phyloP scores from a whole-genome alignment of 2,797 vertebrate genomes.

The Danio tinwini region DNA sequence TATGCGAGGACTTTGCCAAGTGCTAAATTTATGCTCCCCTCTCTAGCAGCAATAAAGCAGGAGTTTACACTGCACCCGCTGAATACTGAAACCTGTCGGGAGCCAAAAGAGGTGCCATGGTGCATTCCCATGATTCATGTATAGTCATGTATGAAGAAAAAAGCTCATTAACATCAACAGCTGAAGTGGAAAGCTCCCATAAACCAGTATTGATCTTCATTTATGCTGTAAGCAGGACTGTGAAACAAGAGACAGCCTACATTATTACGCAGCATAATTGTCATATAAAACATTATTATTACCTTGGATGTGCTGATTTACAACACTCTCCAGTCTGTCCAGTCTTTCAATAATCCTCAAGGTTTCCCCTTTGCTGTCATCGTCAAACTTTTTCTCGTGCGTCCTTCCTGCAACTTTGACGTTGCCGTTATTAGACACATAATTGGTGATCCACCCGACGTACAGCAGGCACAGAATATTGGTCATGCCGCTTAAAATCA shows the following conservation, averaged over 20 bases:
- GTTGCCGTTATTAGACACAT: constrained; percentile 87
- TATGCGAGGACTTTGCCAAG: constrained; percentile 60
- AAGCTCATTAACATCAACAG: neutral
- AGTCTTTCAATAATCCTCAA: constrained; percentile 93
- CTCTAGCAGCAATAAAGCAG: constrained; percentile 28
- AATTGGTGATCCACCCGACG: constrained; percentile 97
- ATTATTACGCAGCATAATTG: neutral
- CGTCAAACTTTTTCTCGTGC: constrained; percentile 91
- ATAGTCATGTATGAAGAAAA: neutral
- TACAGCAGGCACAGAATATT: constrained; percentile 97
- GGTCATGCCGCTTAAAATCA: constrained; percentile 98
- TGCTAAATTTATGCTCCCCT: constrained; percentile 64
- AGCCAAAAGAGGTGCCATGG: constrained; percentile 6
- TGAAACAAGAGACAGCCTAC: neutral
- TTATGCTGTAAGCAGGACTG: neutral
- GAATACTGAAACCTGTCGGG: neutral
- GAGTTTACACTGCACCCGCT: constrained; percentile 28
- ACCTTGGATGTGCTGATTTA: constrained; percentile 99
- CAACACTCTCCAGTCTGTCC: constrained; percentile 94
- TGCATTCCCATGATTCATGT: constrained; percentile 2
- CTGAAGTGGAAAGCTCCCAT: neutral
- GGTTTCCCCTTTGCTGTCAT: constrained; percentile 91
- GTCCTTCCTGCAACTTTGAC: constrained; percentile 90
- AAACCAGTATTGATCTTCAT: neutral
- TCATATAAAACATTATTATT: constrained; percentile 60